A percentile compares a stretch with the other conserved stretches of the same genome.
These are phyloP conservation scores for Callinectes sapidus DNA, from an alignment of 2,888 invertebrate species.

Conservation along the genomic window DNA sequence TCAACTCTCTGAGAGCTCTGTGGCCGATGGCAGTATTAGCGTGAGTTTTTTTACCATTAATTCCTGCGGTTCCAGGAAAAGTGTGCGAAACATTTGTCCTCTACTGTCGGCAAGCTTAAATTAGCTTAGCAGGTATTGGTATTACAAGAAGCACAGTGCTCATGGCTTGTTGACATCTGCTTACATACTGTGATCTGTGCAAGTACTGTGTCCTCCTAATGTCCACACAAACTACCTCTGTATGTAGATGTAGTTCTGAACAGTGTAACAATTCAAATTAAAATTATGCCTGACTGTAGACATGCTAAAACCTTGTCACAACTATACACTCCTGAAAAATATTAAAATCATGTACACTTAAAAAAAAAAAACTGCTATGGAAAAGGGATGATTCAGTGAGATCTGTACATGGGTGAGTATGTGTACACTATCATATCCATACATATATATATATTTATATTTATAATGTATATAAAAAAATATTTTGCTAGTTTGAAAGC, in stretches of 20 bases:
- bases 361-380: slow-evolving; percentile 34
- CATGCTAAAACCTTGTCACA: not conserved
- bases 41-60: not conserved
- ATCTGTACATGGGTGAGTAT: slow-evolving; percentile 62
- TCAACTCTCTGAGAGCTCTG: not conserved
- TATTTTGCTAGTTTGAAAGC: slow-evolving; percentile 62
- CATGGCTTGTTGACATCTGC: slow-evolving; percentile 11
- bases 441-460: slow-evolving; percentile 58
- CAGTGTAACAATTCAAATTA: slow-evolving; percentile 12
- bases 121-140: not conserved
- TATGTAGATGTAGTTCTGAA: slow-evolving; percentile 17
- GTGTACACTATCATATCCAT: slow-evolving; percentile 44
- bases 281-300: slow-evolving; percentile 24
- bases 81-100: slow-evolving; percentile 10
- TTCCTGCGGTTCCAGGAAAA: slow-evolving; percentile 7
- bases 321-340: not conserved
- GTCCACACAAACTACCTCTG: not conserved
- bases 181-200: slow-evolving; percentile 5
- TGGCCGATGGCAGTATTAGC: not conserved
- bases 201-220: slow-evolving; percentile 18
- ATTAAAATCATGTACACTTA: not conserved
- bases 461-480: slow-evolving; percentile 46
- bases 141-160: slow-evolving; percentile 12
- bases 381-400: slow-evolving; percentile 55
- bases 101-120: not conserved